Base-by-base conservation (phyloP, 2,797 vertebrate genomes). In the Labeo calbasu region DNA sequence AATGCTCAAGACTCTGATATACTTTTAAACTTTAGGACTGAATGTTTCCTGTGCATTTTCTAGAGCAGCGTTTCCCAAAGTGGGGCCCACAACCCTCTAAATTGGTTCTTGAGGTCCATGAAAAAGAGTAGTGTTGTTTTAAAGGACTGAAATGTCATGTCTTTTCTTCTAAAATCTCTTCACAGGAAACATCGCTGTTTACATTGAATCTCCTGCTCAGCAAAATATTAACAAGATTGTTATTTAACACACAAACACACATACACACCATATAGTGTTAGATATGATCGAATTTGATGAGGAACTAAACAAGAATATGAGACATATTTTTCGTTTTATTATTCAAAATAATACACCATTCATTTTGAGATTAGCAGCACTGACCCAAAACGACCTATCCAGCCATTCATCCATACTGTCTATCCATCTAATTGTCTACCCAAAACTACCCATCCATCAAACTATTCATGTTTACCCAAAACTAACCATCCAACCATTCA, bases 141-240 rank as follows among this genome's bases (percentile, higher is more conserved):
- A 23, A 57, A 55, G 5, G 1, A 46, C 9, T 3, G 15, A 23
- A 50, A 78, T 21, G 2, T 28, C 15, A 13, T 4, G 9, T 46
- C 3, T 46, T 63, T 19, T 73, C 48, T 53, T 53, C 6, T 73
- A 53, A 73, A 36, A 19, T 23, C 59, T 63, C 59, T 43, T 69
- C 2, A 23, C 1, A 2, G 53, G 17, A 51, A 61, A 82, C 25
- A 1, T 46, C 10, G 25, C 12, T 48, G 21, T 82, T 85, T 84
- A 79, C 59, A 77, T 59, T 61, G 82, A 85, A 88, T 84, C 86
- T 88, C 84, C 69, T 71, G 23, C 48, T 28, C 59, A 82, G 75
- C 69, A 53, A 86, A 85, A 48, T 68, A 79, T 65, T 84, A 43
- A 70, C 71, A 86, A 51, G 77, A 80, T 85, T 83, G 48, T 75